These are phyloP conservation scores for Artibeus jamaicensis DNA, from an alignment of 2,797 vertebrate genomes.

Conservation along the genomic window DNA sequence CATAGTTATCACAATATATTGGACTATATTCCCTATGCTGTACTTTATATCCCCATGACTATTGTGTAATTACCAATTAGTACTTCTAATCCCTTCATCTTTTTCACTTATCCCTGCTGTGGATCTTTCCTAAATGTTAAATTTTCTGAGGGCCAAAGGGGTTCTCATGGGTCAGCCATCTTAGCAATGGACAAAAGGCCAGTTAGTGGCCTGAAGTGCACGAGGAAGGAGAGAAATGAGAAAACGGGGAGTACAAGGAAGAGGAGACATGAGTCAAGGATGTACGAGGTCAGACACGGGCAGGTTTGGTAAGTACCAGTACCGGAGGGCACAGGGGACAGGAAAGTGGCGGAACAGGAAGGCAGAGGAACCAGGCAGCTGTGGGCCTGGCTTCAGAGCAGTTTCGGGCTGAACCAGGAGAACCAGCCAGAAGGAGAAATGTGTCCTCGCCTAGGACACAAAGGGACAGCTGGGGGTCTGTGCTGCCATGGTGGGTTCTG, in stretches of 20 bases:
- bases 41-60: neutral
- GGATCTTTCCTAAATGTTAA: neutral
- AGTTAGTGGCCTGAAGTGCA: neutral
- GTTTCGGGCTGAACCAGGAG: neutral
- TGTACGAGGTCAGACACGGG: fast-evolving
- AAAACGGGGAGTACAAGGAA: neutral
- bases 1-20: neutral
- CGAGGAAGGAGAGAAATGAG: neutral
- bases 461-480: neutral
- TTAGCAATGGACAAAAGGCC: neutral
- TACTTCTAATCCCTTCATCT: neutral
- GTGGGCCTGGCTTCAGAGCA: neutral
- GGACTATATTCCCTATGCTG: neutral
- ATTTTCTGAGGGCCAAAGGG: neutral
- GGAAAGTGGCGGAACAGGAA: neutral
- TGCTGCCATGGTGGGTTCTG: neutral
- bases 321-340: neutral
- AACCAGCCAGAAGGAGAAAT: neutral
- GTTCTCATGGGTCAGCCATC: neutral
- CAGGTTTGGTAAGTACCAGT: neutral
- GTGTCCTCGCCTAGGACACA: fast-evolving
- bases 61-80: neutral
- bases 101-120: neutral
- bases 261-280: neutral
- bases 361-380: no score